phyloP scores from a whole-genome alignment of 2,113 vertebrate species.

The Prietella phreatophila region DNA sequence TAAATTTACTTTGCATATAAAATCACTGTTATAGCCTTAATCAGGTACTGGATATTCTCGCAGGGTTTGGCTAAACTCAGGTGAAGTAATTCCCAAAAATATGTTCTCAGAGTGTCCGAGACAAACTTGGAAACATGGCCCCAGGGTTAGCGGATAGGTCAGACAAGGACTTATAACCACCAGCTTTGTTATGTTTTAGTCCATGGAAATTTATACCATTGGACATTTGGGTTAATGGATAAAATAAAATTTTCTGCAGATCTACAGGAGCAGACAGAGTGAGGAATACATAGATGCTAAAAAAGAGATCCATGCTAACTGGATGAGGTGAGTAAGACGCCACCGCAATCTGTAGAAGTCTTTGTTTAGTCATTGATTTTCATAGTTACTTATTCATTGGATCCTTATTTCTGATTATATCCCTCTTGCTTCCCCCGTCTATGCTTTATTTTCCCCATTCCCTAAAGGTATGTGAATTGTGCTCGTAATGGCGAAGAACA shows the following conservation, averaged over 20 bases:
- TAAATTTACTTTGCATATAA: neutral
- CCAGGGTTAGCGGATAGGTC: neutral
- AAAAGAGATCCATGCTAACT: neutral
- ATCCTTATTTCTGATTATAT: neutral
- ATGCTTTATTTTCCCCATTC: neutral
- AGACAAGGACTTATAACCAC: neutral
- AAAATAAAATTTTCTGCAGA: conserved; percentile 2
- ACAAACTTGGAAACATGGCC: neutral
- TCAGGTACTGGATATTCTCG: neutral
- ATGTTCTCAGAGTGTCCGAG: neutral
- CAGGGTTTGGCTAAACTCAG: neutral
- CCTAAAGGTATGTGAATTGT: neutral
- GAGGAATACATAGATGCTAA: neutral
- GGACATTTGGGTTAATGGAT: neutral
- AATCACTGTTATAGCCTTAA: neutral
- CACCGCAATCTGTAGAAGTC: neutral
- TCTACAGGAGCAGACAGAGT: neutral
- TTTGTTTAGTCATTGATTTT: neutral
- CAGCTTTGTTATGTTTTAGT: neutral
- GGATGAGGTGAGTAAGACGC: neutral
- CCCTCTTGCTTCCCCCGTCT: neutral
- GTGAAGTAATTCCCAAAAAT: neutral
- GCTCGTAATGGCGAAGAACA: conserved; percentile 16
- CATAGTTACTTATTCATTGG: neutral
- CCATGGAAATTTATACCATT: neutral